Percentiles rank a stretch among this genome's conserved stretches.
These are phyloP conservation scores for Barnardius zonarius DNA, from an alignment of 2,113 vertebrate genomes.

Conservation along the genomic window DNA sequence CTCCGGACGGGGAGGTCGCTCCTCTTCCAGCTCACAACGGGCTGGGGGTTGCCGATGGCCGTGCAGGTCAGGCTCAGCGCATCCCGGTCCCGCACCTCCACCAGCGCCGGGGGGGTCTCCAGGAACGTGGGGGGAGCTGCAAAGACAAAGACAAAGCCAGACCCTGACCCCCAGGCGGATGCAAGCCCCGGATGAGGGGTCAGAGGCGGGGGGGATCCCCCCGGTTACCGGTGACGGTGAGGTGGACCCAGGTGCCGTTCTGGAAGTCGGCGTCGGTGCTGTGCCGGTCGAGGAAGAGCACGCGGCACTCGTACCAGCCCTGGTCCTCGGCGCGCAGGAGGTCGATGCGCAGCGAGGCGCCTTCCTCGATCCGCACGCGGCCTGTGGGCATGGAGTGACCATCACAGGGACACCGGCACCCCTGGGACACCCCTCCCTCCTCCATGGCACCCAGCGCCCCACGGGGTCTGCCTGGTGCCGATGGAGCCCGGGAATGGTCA, in stretches of 20 bases:
- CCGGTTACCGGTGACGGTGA: conserved; percentile 82
- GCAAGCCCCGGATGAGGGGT: neutral
- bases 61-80: conserved; percentile 83
- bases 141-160: neutral
- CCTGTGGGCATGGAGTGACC: conserved; percentile 53
- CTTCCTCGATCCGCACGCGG: conserved; percentile 83
- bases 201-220: neutral
- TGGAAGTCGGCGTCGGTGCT: conserved; percentile 82
- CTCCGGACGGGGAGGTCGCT: conserved; percentile 75
- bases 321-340: conserved; percentile 87
- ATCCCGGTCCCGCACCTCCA: conserved; percentile 85
- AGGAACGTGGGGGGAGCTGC: conserved; percentile 88
- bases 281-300: conserved; percentile 87
- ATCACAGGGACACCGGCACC: neutral
- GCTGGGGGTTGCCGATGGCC: conserved; percentile 88
- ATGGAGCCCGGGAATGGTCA: neutral
- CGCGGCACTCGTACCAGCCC: conserved; percentile 96
- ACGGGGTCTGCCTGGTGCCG: too few relatives aligned
- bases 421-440: too few relatives aligned
- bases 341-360: conserved; percentile 87
- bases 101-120: conserved; percentile 82
- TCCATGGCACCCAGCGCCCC: neutral
- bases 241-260: conserved; percentile 96
- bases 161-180: accelerated
- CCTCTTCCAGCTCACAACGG: conserved; percentile 87